Conservation (phyloP, 2,888 invertebrate species). For the Crioceris asparagi region DNA sequence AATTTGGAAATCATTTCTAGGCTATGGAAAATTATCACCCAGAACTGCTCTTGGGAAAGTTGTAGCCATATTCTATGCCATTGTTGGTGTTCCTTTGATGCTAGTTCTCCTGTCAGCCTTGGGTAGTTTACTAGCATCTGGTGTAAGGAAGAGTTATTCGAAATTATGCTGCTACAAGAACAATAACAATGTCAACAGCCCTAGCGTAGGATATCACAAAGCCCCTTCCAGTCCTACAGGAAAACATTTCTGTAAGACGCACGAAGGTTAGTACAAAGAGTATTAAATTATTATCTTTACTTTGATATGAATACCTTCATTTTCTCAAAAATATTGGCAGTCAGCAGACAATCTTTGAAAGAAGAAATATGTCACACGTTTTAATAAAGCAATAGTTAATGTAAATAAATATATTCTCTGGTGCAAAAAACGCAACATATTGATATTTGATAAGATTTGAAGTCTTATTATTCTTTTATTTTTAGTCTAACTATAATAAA, state of each 20-base stretch:
- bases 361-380: too few relatives aligned
- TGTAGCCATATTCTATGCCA: slow-evolving; percentile 76
- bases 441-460: too few relatives aligned
- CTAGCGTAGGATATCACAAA: slow-evolving; percentile 41
- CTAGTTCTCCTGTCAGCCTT: slow-evolving; percentile 76
- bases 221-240: slow-evolving; percentile 43
- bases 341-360: too few relatives aligned
- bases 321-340: too few relatives aligned
- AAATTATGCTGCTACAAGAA: slow-evolving; percentile 37
- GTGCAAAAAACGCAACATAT: too few relatives aligned
- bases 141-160: slow-evolving; percentile 58
- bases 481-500: too few relatives aligned
- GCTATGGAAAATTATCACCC: slow-evolving; percentile 79
- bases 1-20: slow-evolving; percentile 47
- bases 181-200: slow-evolving; percentile 18
- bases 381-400: too few relatives aligned
- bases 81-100: slow-evolving; percentile 80
- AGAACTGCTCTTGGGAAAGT: slow-evolving; percentile 73
- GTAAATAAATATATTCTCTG: too few relatives aligned
- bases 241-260: slow-evolving; percentile 36
- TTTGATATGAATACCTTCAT: too few relatives aligned
- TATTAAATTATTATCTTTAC: too few relatives aligned
- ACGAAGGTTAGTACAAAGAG: slow-evolving; percentile 23
- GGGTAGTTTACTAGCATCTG: slow-evolving; percentile 68
- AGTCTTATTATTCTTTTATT: too few relatives aligned